Evolutionary conservation across 2,797 vertebrate genomes (phyloP).

Genomic region (Takifugu rubripes): DNA sequence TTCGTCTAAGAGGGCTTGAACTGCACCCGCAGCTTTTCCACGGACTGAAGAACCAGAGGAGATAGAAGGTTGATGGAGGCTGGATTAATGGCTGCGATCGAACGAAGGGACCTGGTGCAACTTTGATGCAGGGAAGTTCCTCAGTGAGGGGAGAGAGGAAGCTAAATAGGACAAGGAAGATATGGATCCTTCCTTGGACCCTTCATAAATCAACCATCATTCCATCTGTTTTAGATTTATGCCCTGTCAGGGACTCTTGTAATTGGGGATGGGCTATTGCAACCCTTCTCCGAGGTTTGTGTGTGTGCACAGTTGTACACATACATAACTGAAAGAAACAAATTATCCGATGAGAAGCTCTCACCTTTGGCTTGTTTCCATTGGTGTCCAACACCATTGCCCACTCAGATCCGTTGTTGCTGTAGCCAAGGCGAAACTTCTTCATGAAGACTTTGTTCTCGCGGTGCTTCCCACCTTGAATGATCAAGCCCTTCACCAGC

Average conservation of each 20-base stretch:
- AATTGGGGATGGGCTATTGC: constrained; percentile 55
- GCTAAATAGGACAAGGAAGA: constrained; percentile 59
- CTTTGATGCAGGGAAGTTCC: constrained; percentile 41
- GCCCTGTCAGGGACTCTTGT: constrained; percentile 59
- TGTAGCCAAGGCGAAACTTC: constrained; percentile 93
- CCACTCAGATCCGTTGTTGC: constrained; percentile 92
- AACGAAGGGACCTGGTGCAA: constrained; percentile 22
- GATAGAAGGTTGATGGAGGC: constrained; percentile 45
- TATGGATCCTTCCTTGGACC: constrained; percentile 52
- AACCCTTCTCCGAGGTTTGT: constrained; percentile 32
- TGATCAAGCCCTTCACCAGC: constrained; percentile 86
- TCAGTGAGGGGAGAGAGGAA: constrained; percentile 30
- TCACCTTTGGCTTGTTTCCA: constrained; percentile 90
- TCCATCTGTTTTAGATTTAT: constrained; percentile 70
- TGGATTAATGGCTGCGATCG: constrained; percentile 59
- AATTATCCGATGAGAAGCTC: constrained; percentile 5
- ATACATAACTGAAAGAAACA: neutral
- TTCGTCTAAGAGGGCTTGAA: constrained; percentile 19
- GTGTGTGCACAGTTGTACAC: constrained; percentile 1
- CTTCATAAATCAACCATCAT: constrained; percentile 68
- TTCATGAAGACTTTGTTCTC: constrained; percentile 98
- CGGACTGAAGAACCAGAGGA: constrained; percentile 9
- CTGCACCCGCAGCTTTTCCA: constrained; percentile 27
- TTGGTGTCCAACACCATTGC: constrained; percentile 85
- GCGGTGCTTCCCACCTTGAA: constrained; percentile 93